phyloP scores from a whole-genome alignment of 2,113 vertebrate species.

The Drymodes brunneopygia region DNA sequence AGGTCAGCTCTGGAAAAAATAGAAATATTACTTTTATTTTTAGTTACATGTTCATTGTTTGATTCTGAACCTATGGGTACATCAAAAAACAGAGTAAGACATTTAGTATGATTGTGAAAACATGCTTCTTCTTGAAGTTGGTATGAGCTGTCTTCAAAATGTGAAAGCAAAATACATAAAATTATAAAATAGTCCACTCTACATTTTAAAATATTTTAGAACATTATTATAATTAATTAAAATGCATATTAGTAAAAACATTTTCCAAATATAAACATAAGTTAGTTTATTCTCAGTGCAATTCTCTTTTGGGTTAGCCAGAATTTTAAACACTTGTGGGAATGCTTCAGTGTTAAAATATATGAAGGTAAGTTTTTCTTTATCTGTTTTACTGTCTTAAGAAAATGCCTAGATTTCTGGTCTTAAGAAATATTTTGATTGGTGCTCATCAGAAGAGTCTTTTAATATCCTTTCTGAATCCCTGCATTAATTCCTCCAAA shows the following conservation, averaged over 20 bases:
- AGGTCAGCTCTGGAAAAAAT: not conserved
- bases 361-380: not conserved
- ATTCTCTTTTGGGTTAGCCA: not conserved
- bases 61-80: not conserved
- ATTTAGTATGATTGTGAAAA: not conserved
- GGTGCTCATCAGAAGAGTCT: not conserved
- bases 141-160: not conserved
- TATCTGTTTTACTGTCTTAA: not conserved
- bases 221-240: not conserved
- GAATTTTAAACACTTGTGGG: not conserved
- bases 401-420: not conserved
- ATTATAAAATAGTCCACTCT: not conserved
- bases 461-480: conserved; percentile 10
- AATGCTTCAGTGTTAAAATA: not conserved
- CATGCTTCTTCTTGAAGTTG: not conserved
- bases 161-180: not conserved
- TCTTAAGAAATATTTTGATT: not conserved
- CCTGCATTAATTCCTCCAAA: not conserved
- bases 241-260: not conserved
- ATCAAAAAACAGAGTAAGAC: not conserved
- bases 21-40: not conserved
- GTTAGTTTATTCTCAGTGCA: not conserved
- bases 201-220: not conserved
- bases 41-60: not conserved
- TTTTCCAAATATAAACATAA: not conserved